phyloP scores from a whole-genome alignment of 2,113 vertebrate species.

The Recurvirostra avosetta region DNA sequence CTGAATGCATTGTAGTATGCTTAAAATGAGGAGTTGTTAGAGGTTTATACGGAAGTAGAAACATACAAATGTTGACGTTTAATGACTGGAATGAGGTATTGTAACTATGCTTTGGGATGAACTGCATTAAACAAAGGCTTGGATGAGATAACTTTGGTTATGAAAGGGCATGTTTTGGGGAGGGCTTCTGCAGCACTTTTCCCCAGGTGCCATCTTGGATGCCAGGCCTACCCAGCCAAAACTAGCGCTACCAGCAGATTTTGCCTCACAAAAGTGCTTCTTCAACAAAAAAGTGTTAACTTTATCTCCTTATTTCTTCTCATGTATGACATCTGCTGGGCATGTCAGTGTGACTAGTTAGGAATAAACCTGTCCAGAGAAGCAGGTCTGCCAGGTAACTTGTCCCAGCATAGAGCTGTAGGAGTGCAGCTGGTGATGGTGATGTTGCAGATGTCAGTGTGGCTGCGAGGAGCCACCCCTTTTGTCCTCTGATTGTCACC shows the following conservation, averaged over 20 bases:
- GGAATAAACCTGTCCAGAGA: background rate
- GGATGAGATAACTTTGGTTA: background rate
- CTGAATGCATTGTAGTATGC: background rate
- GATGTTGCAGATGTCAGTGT: rapidly evolving
- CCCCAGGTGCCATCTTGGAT: background rate
- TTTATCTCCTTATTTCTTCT: background rate
- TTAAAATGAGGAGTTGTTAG: background rate
- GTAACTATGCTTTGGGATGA: background rate
- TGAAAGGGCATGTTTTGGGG: background rate
- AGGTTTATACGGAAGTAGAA: background rate
- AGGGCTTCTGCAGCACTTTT: background rate
- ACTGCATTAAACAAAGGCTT: background rate
- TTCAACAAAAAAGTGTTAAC: background rate
- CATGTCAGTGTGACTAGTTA: background rate
- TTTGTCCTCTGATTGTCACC: background rate
- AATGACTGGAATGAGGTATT: background rate
- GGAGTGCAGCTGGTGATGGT: background rate
- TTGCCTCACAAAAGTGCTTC: background rate
- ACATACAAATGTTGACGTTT: background rate
- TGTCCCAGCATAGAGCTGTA: background rate
- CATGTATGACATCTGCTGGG: background rate
- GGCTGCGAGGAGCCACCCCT: background rate
- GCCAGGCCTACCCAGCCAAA: background rate
- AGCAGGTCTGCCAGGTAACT: background rate
- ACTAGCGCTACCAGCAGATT: background rate